These are phyloP conservation scores for Autographa gamma DNA, from an alignment of 2,888 invertebrate species.

Conservation along the genomic window DNA sequence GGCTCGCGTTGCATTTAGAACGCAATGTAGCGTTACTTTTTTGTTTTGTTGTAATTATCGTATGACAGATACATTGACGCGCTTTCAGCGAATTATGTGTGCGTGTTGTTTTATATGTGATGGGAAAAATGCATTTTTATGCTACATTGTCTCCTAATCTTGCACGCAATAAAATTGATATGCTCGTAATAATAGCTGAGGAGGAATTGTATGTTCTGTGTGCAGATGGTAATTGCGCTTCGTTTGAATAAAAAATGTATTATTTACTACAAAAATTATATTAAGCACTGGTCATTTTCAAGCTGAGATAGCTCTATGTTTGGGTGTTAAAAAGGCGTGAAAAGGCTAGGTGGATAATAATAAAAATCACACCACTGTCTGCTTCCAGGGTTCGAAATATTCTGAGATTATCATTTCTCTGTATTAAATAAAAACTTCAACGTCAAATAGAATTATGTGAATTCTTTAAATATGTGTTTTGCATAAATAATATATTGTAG, in stretches of 20 bases:
- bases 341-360: too few relatives aligned
- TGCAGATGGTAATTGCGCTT: too few relatives aligned
- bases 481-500: slow-evolving; percentile 7
- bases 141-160: not conserved
- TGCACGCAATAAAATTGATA: slow-evolving; percentile 4
- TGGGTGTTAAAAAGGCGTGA: too few relatives aligned
- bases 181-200: not conserved
- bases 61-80: not conserved
- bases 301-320: too few relatives aligned
- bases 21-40: not conserved
- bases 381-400: too few relatives aligned
- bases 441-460: not conserved
- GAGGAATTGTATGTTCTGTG: not conserved
- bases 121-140: not conserved
- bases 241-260: too few relatives aligned
- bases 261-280: too few relatives aligned
- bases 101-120: not conserved
- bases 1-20: not conserved
- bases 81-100: not conserved
- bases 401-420: not conserved
- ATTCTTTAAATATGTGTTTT: not conserved
- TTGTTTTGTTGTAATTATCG: not conserved
- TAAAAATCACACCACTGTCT: too few relatives aligned
- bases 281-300: too few relatives aligned
- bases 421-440: not conserved